Evolutionary conservation across 2,888 invertebrate genomes (phyloP).

Genomic region (Tethea ocularis): DNA sequence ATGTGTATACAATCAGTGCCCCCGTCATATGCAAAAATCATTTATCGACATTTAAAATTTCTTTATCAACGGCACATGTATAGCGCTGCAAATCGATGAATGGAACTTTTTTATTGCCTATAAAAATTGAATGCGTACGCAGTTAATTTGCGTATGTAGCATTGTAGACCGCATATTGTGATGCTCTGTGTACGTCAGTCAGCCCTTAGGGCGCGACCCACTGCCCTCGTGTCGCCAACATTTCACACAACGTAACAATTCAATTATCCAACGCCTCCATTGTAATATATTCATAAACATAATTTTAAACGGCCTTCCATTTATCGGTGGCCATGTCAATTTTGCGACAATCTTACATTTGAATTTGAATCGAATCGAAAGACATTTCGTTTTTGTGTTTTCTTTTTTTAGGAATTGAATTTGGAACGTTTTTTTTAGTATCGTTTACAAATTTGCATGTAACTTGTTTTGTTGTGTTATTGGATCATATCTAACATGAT

Average conservation of each 20-base stretch:
- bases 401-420: constrained; percentile 25
- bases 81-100: constrained; percentile 70
- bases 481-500: constrained; percentile 77
- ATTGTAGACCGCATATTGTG: constrained; percentile 75
- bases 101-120: constrained; percentile 73
- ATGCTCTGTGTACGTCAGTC: constrained; percentile 46
- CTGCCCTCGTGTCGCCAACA: constrained; percentile 67
- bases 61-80: constrained; percentile 70
- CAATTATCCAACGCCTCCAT: constrained; percentile 65
- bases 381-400: constrained; percentile 43
- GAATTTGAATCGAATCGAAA: constrained; percentile 60
- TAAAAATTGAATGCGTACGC: constrained; percentile 73
- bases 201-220: constrained; percentile 74
- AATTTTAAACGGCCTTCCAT: constrained; percentile 61
- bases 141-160: constrained; percentile 80
- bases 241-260: constrained; percentile 67
- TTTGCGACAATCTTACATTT: constrained; percentile 61
- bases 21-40: constrained; percentile 80
- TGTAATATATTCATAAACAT: constrained; percentile 64
- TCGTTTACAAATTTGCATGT: constrained; percentile 77
- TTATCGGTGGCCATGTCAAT: constrained; percentile 69
- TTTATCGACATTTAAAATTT: constrained; percentile 78
- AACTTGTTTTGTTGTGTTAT: constrained; percentile 61
- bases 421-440: constrained; percentile 48
- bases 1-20: constrained; percentile 50